Evolutionary conservation across 2,888 invertebrate species (phyloP).

Genomic region (Slavum lentiscoides): DNA sequence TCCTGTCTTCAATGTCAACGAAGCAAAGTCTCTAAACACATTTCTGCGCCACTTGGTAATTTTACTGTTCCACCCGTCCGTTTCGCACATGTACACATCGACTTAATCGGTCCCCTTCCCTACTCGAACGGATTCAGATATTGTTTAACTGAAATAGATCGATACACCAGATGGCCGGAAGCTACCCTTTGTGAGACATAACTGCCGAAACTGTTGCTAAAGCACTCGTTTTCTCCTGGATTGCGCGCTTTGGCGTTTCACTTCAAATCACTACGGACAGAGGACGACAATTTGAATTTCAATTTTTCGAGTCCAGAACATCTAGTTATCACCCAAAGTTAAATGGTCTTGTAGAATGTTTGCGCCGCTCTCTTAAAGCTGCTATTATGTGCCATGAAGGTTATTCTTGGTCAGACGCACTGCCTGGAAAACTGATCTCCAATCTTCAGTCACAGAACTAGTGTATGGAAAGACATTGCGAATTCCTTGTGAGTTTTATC

Average conservation of each 20-base stretch:
- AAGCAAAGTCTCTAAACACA: neutral
- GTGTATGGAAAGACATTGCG: constrained; percentile 37
- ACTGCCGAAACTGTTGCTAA: constrained; percentile 20
- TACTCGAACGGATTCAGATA: no score
- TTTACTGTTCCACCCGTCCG: neutral
- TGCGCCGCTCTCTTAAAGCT: constrained; percentile 45
- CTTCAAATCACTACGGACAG: constrained; percentile 58
- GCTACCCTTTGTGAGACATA: neutral
- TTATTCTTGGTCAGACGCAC: constrained; percentile 41
- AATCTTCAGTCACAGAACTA: constrained; percentile 31
- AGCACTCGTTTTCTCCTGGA: constrained; percentile 1
- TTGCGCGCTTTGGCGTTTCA: constrained; percentile 10
- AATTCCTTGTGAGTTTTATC: neutral
- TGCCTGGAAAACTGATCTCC: constrained; percentile 30
- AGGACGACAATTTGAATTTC: constrained; percentile 37
- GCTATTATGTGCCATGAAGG: constrained; percentile 44
- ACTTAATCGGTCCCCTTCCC: neutral
- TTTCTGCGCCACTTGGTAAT: neutral
- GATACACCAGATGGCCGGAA: no score
- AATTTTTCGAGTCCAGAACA: constrained; percentile 56
- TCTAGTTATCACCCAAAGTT: constrained; percentile 39
- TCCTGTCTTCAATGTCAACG: neutral
- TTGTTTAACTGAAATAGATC: no score
- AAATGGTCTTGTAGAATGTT: constrained; percentile 46
- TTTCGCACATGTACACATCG: neutral